These are phyloP conservation scores for Chelonus formosanus DNA, from an alignment of 2,888 invertebrate species.

Conservation along the genomic window DNA sequence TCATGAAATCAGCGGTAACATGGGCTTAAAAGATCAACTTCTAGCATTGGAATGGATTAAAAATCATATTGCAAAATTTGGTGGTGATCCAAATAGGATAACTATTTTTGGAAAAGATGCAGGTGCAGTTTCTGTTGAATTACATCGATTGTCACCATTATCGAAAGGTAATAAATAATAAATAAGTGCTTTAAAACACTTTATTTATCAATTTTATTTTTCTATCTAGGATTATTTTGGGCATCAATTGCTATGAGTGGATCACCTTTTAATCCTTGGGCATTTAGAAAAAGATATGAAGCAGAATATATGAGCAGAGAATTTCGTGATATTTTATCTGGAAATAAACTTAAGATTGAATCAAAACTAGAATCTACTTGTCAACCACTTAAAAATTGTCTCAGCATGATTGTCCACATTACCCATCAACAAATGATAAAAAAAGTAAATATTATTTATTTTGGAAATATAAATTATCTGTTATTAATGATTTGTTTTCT, in stretches of 20 bases:
- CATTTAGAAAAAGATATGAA: not conserved
- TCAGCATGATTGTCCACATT: too few relatives aligned
- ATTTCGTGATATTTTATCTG: not conserved
- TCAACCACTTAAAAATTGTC: too few relatives aligned
- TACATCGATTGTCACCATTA: slow-evolving; percentile 39
- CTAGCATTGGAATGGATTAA: slow-evolving; percentile 45
- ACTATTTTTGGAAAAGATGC: slow-evolving; percentile 46
- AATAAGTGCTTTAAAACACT: not conserved
- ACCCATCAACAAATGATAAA: too few relatives aligned
- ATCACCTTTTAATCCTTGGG: slow-evolving; percentile 1
- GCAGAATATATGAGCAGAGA: not conserved
- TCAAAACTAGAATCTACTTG: too few relatives aligned
- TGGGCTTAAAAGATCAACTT: slow-evolving; percentile 46
- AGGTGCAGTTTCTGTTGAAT: slow-evolving; percentile 37
- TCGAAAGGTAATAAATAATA: slow-evolving; percentile 32
- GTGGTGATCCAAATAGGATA: slow-evolving; percentile 42
- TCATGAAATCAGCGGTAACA: slow-evolving; percentile 42
- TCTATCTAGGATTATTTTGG: not conserved
- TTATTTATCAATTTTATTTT: not conserved
- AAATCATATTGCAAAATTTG: slow-evolving; percentile 40
- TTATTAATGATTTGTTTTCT: too few relatives aligned
- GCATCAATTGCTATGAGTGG: not conserved
- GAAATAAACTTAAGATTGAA: not conserved
- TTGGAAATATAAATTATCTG: too few relatives aligned
- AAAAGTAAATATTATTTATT: too few relatives aligned